Percentiles rank a stretch among this genome's conserved stretches.
These are phyloP conservation scores for Podarcis cretensis DNA, from an alignment of 2,113 vertebrate genomes.

Conservation along the genomic window DNA sequence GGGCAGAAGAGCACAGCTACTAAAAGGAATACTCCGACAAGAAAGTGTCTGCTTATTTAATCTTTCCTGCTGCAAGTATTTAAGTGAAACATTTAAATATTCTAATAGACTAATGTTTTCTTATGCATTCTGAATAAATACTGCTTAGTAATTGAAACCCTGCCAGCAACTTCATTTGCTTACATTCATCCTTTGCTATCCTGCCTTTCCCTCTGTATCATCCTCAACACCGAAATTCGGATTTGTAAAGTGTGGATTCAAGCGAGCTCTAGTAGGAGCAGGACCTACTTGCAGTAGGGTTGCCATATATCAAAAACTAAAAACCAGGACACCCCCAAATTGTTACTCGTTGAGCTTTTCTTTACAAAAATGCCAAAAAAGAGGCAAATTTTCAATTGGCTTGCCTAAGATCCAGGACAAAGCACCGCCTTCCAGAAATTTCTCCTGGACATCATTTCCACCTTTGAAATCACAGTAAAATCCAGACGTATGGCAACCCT, in stretches of 20 bases:
- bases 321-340: no score
- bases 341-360: no score
- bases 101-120: background rate
- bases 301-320: no score
- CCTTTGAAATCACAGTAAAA: no score
- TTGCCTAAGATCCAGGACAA: no score
- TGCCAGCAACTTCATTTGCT: background rate
- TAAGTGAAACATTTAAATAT: background rate
- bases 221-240: background rate
- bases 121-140: background rate
- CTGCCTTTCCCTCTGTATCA: no score
- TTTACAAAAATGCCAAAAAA: no score
- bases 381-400: no score
- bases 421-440: no score
- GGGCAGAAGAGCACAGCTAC: background rate
- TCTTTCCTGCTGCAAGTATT: background rate
- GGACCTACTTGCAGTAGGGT: no score
- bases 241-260: background rate
- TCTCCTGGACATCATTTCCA: no score
- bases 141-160: background rate
- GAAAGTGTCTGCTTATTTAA: background rate
- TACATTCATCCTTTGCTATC: background rate
- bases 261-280: background rate
- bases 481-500: no score
- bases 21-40: background rate